These are phyloP conservation scores for Mellivora capensis DNA, from an alignment of 2,113 vertebrate species.

Conservation along the genomic window DNA sequence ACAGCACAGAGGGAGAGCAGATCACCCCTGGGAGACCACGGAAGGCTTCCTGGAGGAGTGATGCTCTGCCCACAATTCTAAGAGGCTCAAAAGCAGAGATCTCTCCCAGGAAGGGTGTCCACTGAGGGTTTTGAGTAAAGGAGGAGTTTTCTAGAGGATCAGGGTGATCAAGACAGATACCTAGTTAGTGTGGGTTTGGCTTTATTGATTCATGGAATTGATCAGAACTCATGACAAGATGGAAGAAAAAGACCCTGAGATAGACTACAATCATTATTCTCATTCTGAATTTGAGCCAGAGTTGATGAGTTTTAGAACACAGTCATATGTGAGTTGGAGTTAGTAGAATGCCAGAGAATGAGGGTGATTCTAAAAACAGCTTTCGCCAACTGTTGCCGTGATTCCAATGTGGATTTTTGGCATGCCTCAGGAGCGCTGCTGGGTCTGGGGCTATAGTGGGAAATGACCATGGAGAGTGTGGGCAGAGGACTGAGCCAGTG, in stretches of 20 bases:
- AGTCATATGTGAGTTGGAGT: slow-evolving; percentile 52
- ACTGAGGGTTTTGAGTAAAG: not conserved
- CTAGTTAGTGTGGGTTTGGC: not conserved
- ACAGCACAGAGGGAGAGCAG: not conserved
- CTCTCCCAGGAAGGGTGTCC: not conserved
- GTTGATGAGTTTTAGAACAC: not conserved
- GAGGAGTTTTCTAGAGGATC: not conserved
- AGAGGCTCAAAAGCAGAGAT: not conserved
- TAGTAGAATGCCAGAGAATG: not conserved
- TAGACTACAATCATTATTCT: not conserved
- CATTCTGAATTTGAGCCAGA: not conserved
- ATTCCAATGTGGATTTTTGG: not conserved
- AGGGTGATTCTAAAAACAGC: slow-evolving; percentile 55
- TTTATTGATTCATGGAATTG: not conserved
- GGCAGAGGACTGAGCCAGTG: not conserved
- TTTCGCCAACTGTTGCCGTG: slow-evolving; percentile 40
- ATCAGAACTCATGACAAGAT: not conserved
- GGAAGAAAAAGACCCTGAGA: not conserved
- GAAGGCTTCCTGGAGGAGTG: not conserved
- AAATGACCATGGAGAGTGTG: not conserved
- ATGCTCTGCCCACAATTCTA: rapidly evolving
- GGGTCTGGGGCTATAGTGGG: not conserved
- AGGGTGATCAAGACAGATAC: not conserved
- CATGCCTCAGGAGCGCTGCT: not conserved
- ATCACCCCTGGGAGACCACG: not conserved